phyloP scores from a whole-genome alignment of 2,113 vertebrate species.

The Conger conger region DNA sequence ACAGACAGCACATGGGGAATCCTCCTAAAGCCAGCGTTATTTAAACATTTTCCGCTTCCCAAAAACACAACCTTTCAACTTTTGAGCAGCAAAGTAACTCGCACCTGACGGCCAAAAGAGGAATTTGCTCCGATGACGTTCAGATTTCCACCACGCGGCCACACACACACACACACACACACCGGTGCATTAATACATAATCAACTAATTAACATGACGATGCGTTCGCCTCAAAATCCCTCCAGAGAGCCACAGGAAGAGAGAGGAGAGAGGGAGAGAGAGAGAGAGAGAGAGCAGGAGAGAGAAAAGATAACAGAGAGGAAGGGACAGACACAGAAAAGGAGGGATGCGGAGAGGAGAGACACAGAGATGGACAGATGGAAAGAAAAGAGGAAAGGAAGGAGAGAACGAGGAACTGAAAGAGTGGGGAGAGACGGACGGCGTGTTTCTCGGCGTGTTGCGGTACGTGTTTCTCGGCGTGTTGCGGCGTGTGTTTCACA shows the following conservation, averaged over 20 bases:
- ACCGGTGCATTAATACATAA: constrained; percentile 53
- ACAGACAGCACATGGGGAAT: too few species aligned
- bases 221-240: constrained; percentile 51
- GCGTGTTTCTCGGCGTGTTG: too few species aligned
- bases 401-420: constrained; percentile 43
- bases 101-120: not conserved
- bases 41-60: not conserved
- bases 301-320: not conserved
- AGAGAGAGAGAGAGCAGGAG: not conserved
- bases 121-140: not conserved
- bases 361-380: not conserved
- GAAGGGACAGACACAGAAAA: not conserved
- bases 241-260: constrained; percentile 38
- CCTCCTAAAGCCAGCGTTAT: too few species aligned
- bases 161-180: not conserved
- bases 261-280: not conserved
- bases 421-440: constrained; percentile 58
- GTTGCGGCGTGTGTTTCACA: too few species aligned
- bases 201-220: constrained; percentile 58
- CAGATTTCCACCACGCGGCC: not conserved
- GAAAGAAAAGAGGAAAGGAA: constrained; percentile 24
- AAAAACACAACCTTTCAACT: not conserved
- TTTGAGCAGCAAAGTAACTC: not conserved
- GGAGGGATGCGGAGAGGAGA: not conserved
- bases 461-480: too few species aligned